Conservation (phyloP, 2,797 vertebrate species). For the Gymnoscopelus braueri region DNA sequence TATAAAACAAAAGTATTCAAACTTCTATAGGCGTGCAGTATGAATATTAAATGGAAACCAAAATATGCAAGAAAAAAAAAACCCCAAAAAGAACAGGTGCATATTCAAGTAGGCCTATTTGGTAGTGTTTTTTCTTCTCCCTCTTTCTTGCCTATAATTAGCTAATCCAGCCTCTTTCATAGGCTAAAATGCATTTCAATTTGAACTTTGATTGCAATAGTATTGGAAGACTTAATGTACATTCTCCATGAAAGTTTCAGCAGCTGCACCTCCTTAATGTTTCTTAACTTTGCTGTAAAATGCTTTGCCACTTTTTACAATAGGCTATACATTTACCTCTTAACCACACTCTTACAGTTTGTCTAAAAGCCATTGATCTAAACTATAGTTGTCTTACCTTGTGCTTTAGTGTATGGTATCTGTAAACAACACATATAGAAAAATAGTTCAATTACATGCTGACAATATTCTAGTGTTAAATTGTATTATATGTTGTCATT, state of each 20-base stretch:
- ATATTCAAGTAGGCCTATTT: too few species aligned
- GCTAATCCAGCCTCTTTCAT: too few species aligned
- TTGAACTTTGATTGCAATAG: too few species aligned
- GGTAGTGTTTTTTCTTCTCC: too few species aligned
- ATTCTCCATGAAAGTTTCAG: neutral
- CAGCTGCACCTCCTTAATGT: neutral
- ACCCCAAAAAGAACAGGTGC: too few species aligned
- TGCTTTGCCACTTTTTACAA: neutral
- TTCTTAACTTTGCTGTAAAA: neutral
- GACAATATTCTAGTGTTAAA: neutral
- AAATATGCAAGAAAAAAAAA: too few species aligned
- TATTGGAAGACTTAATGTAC: too few species aligned
- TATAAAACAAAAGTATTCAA: too few species aligned
- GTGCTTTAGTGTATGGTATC: conserved; percentile 65
- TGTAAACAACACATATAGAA: conserved; percentile 57
- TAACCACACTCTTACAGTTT: neutral
- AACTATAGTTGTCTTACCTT: conserved; percentile 66
- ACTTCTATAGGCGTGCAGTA: neutral
- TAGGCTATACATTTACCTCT: neutral
- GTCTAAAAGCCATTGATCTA: neutral
- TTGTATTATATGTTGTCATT: neutral
- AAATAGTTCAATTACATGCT: conserved; percentile 6
- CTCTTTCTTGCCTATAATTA: too few species aligned
- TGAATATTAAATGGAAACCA: too few species aligned
- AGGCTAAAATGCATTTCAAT: too few species aligned